Evolutionary conservation across 1,140 invertebrate species (phyloP).

Genomic region (Helicoverpa armigera): DNA sequence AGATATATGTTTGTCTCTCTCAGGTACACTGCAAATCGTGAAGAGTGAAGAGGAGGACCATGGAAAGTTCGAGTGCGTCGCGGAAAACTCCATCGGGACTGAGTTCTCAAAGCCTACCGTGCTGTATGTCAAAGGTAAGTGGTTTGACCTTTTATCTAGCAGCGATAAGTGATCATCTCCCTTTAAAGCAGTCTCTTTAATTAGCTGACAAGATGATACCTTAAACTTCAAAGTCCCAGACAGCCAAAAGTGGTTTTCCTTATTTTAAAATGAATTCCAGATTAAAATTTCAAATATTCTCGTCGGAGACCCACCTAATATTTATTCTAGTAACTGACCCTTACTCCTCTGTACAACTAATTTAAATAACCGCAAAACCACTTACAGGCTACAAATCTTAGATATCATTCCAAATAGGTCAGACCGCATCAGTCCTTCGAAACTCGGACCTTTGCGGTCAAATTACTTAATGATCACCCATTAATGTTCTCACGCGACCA

Average conservation of each 20-base stretch:
- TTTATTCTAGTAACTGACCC: no score
- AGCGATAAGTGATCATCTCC: no score
- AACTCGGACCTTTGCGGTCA: conserved; percentile 38
- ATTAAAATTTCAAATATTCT: no score
- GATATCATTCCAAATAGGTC: conserved; percentile 38
- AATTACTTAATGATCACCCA: conserved; percentile 58
- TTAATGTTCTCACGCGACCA: conserved; percentile 45
- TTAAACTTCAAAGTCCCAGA: no score
- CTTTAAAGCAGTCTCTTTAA: no score
- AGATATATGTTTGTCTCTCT: conserved; percentile 66
- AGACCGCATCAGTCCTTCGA: conserved; percentile 26
- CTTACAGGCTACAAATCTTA: conserved; percentile 29
- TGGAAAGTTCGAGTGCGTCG: conserved; percentile 97
- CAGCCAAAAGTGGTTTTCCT: no score
- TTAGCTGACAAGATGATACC: no score
- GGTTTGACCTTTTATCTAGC: no score
- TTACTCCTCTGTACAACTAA: neutral
- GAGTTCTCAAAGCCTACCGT: conserved; percentile 96
- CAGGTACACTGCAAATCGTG: conserved; percentile 97
- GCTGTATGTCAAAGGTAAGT: conserved; percentile 97
- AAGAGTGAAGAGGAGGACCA: conserved; percentile 96
- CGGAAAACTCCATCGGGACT: conserved; percentile 96
- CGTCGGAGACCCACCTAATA: no score
- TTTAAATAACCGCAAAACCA: conserved; percentile 27
- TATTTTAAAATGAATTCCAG: no score